Percentiles rank a stretch among this genome's conserved stretches.
phyloP scores from a whole-genome alignment of 1,140 invertebrate genomes.

The Forficula auricularia region DNA sequence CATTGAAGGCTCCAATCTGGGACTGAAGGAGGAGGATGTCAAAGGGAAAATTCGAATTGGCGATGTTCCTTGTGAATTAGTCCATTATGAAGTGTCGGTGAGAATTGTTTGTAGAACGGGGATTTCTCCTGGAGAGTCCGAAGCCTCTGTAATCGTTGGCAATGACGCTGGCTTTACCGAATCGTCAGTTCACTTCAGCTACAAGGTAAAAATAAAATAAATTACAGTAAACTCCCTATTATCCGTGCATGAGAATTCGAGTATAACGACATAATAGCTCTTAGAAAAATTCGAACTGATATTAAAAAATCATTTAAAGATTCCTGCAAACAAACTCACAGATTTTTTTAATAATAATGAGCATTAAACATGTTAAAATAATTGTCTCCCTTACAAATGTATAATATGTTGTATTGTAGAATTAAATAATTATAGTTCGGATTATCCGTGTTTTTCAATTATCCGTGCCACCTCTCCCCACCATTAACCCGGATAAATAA shows the following conservation, averaged over 20 bases:
- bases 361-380: no score
- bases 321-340: no score
- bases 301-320: no score
- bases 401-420: background rate
- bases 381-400: background rate
- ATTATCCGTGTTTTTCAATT: no score
- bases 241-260: no score
- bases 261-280: no score
- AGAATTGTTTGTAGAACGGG: conserved; percentile 76
- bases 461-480: no score
- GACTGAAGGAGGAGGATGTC: conserved; percentile 76
- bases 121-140: conserved; percentile 44
- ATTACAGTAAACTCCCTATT: no score
- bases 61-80: conserved; percentile 68
- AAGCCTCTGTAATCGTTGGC: conserved; percentile 68
- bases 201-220: conserved; percentile 35
- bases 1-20: conserved; percentile 90
- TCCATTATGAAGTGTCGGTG: conserved; percentile 81
- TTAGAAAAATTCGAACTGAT: no score
- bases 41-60: conserved; percentile 80
- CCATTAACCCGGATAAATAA: no score
- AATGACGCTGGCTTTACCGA: conserved; percentile 77
- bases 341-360: no score
- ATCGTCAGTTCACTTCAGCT: conserved; percentile 75
- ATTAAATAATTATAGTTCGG: no score